A percentile compares a stretch with the other conserved stretches of the same genome.
phyloP scores from a whole-genome alignment of 2,888 invertebrate genomes.

The Sphaeridia pumilis region DNA sequence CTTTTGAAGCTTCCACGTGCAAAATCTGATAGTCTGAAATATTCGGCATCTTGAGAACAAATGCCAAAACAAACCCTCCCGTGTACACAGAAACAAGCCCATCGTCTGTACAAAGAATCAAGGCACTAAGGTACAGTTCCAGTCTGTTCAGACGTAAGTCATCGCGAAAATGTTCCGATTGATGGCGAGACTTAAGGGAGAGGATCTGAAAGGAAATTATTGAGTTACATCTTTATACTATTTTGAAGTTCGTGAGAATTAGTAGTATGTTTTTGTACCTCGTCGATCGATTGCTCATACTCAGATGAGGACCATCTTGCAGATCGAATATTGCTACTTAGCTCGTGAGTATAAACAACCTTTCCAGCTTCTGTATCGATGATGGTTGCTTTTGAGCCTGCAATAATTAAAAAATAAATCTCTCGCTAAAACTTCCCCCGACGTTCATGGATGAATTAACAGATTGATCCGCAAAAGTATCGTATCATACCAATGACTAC shows the following conservation, averaged over 20 bases:
- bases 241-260: neutral
- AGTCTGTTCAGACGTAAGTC: constrained; percentile 26
- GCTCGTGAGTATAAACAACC: constrained; percentile 27
- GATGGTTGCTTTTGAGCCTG: constrained; percentile 21
- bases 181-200: constrained; percentile 25
- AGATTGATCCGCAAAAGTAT: no score
- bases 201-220: constrained; percentile 18
- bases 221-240: neutral
- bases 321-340: constrained; percentile 18
- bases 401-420: no score
- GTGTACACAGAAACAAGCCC: constrained; percentile 46
- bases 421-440: no score
- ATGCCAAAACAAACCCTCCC: constrained; percentile 29
- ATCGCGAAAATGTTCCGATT: constrained; percentile 23
- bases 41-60: constrained; percentile 16
- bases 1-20: constrained; percentile 20
- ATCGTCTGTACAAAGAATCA: constrained; percentile 64
- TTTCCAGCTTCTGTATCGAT: constrained; percentile 33
- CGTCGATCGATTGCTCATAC: constrained; percentile 25
- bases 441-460: no score
- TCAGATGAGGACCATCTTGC: constrained; percentile 28
- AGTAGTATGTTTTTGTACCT: no score
- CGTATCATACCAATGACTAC: constrained; percentile 43
- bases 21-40: constrained; percentile 12
- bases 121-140: constrained; percentile 49